phyloP scores from a whole-genome alignment of 1,140 invertebrate genomes.

The Calephelis nemesis region DNA sequence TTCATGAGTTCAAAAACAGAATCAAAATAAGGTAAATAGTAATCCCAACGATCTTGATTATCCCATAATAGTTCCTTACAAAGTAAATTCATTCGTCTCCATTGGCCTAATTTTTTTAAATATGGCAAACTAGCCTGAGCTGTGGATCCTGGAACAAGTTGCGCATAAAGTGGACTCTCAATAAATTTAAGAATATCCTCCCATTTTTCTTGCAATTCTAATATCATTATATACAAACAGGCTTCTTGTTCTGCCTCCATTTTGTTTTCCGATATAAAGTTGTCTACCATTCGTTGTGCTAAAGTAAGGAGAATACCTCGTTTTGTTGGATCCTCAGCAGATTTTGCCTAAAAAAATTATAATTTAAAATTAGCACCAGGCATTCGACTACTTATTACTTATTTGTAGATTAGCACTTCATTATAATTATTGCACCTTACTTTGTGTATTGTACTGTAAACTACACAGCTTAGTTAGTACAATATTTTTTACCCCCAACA shows the following conservation, averaged over 20 bases:
- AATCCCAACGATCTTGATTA: constrained; percentile 88
- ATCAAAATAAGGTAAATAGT: constrained; percentile 86
- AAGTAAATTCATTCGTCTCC: constrained; percentile 85
- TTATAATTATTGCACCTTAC: too few relatives aligned
- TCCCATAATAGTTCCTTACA: constrained; percentile 85
- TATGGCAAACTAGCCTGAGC: constrained; percentile 86
- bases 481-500: too few relatives aligned
- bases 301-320: constrained; percentile 86
- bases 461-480: too few relatives aligned
- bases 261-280: constrained; percentile 93
- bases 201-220: constrained; percentile 91
- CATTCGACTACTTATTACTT: not conserved
- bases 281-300: constrained; percentile 92
- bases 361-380: not conserved
- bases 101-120: constrained; percentile 86
- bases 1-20: constrained; percentile 82
- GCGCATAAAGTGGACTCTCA: constrained; percentile 85
- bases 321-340: constrained; percentile 75
- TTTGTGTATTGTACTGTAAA: too few relatives aligned
- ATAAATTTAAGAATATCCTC: constrained; percentile 90
- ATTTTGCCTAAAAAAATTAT: constrained; percentile 58
- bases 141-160: constrained; percentile 81
- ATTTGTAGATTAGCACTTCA: too few relatives aligned
- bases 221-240: constrained; percentile 93
- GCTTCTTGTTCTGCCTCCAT: constrained; percentile 96